A percentile compares a stretch with the other conserved stretches of the same genome.
phyloP scores from a whole-genome alignment of 2,797 vertebrate genomes.

The Chaetophractus vellerosus region DNA sequence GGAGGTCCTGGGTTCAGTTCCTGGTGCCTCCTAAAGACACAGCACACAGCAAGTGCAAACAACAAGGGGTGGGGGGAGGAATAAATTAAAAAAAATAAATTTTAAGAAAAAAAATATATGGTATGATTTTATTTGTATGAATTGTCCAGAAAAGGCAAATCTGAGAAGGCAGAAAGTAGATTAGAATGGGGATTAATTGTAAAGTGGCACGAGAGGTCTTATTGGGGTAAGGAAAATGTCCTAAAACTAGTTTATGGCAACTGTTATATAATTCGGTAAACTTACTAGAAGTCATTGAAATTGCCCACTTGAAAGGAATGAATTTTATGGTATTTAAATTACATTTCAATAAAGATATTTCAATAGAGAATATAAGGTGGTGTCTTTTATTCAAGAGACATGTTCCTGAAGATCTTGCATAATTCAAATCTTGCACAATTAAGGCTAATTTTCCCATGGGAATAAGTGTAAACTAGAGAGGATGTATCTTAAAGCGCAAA shows the following conservation, averaged over 20 bases:
- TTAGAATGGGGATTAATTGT: not conserved
- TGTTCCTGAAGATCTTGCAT: constrained; percentile 2
- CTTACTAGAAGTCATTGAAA: constrained; percentile 62
- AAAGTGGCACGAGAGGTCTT: not conserved
- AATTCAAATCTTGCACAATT: constrained; percentile 32
- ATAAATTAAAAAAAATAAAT: too few species aligned
- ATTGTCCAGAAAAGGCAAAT: constrained; percentile 16
- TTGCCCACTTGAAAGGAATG: constrained; percentile 15
- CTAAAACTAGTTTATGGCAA: constrained; percentile 14
- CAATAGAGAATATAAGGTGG: not conserved
- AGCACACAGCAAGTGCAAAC: too few species aligned
- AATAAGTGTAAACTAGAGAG: not conserved
- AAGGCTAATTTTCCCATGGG: not conserved
- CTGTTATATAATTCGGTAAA: constrained; percentile 7
- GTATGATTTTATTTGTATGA: not conserved
- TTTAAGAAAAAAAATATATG: too few species aligned
- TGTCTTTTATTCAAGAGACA: constrained; percentile 55
- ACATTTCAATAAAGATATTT: constrained; percentile 40
- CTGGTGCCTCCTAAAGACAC: too few species aligned
- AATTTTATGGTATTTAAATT: constrained; percentile 26
- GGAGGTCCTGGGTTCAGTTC: too few species aligned
- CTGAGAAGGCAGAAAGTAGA: constrained; percentile 24
- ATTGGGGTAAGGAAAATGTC: constrained; percentile 19
- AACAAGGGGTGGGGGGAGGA: too few species aligned
- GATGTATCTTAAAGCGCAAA: not conserved